phyloP scores from a whole-genome alignment of 1,140 invertebrate genomes.

The Phthorimaea operculella region DNA sequence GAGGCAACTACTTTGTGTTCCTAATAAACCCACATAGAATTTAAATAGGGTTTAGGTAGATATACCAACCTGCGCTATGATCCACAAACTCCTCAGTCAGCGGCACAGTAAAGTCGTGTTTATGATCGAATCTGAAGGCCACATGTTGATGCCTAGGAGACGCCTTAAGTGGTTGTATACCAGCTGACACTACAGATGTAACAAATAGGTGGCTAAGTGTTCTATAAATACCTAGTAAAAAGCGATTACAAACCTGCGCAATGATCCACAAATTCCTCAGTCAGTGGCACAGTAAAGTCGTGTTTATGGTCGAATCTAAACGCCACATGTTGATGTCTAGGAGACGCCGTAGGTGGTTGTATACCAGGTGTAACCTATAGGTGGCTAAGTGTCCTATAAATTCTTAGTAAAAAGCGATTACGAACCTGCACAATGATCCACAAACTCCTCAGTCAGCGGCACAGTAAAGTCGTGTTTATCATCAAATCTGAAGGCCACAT shows the following conservation, averaged over 20 bases:
- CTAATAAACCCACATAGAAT: constrained; percentile 13
- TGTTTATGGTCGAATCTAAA: constrained; percentile 84
- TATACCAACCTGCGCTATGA: constrained; percentile 79
- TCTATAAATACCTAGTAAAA: too few relatives aligned
- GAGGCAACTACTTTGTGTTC: constrained; percentile 87
- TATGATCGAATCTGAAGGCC: constrained; percentile 83
- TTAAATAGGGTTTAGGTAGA: too few relatives aligned
- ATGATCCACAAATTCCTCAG: constrained; percentile 97
- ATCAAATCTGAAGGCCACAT: constrained; percentile 81
- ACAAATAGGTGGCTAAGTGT: too few relatives aligned
- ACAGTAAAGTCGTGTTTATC: constrained; percentile 89
- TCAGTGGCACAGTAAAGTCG: constrained; percentile 93
- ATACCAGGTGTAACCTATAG: constrained; percentile 73
- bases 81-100: constrained; percentile 98
- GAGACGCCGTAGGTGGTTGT: constrained; percentile 65
- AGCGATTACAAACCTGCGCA: too few relatives aligned
- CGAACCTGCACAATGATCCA: constrained; percentile 89
- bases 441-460: constrained; percentile 93
- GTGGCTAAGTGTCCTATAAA: too few relatives aligned
- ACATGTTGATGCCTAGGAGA: constrained; percentile 67
- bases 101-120: constrained; percentile 86
- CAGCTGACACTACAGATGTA: constrained; percentile 79
- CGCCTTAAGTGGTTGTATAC: constrained; percentile 69
- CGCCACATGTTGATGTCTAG: constrained; percentile 68
- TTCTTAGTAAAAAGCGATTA: too few relatives aligned